These are phyloP conservation scores for Rhizomys pruinosus DNA, from an alignment of 2,113 vertebrate species.

Conservation along the genomic window DNA sequence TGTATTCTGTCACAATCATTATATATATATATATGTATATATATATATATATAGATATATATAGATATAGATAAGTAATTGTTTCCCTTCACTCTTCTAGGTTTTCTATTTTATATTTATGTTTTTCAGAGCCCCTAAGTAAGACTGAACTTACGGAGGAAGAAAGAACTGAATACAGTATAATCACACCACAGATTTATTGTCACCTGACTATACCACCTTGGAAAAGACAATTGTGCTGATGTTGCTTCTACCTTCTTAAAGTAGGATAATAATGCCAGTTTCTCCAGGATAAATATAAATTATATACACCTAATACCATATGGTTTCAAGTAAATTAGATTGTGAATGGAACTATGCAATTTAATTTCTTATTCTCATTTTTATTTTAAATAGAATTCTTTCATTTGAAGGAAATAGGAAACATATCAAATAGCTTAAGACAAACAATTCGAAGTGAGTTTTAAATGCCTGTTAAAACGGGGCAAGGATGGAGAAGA, in stretches of 20 bases:
- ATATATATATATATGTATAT: no score
- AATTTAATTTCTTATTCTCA: neutral
- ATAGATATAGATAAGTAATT: no score
- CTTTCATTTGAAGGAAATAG: neutral
- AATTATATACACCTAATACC: neutral
- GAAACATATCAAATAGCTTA: neutral
- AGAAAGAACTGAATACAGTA: neutral
- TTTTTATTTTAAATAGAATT: neutral
- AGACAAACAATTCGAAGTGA: neutral
- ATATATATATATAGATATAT: no score
- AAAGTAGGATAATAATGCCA: neutral
- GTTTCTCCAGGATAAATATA: neutral
- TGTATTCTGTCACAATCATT: neutral
- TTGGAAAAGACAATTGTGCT: neutral
- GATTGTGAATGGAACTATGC: neutral
- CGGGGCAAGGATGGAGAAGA: neutral
- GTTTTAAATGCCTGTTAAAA: neutral
- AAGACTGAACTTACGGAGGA: neutral
- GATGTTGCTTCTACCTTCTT: neutral
- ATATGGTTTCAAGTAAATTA: constrained; percentile 18
- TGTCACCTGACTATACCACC: neutral
- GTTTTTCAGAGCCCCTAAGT: neutral
- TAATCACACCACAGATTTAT: neutral
- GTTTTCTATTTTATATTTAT: neutral
- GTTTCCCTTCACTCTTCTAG: neutral